Conservation (phyloP, 1,140 invertebrate genomes). For the Choristoneura fumiferana region DNA sequence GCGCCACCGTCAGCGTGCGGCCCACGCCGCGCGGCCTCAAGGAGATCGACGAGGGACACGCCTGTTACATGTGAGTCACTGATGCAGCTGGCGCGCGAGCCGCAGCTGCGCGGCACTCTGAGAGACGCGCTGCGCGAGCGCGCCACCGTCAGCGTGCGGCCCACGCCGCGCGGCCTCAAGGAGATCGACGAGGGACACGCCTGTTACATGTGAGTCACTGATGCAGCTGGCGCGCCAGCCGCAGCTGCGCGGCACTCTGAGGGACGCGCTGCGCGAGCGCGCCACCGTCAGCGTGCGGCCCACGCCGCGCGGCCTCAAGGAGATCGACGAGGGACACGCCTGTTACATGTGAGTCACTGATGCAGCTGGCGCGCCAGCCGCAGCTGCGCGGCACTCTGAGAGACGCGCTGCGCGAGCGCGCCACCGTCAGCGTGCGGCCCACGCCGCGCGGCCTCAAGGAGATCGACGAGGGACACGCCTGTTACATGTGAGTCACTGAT, state of each 20-base stretch:
- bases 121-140: slow-evolving; percentile 91
- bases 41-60: slow-evolving; percentile 96
- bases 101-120: slow-evolving; percentile 89
- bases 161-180: slow-evolving; percentile 94
- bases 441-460: too few relatives aligned
- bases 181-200: slow-evolving; percentile 93
- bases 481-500: too few relatives aligned
- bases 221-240: slow-evolving; percentile 94
- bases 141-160: too few relatives aligned
- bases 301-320: slow-evolving; percentile 93
- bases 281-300: too few relatives aligned
- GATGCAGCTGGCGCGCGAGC: slow-evolving; percentile 92
- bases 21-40: slow-evolving; percentile 96
- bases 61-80: slow-evolving; percentile 83
- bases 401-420: too few relatives aligned
- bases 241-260: slow-evolving; percentile 87
- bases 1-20: slow-evolving; percentile 88
- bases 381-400: too few relatives aligned
- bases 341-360: too few relatives aligned
- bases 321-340: slow-evolving; percentile 92
- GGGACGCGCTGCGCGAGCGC: slow-evolving; percentile 92
- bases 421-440: too few relatives aligned
- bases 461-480: too few relatives aligned
- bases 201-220: too few relatives aligned
- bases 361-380: too few relatives aligned